These are phyloP conservation scores for Hypselothyrea guttata DNA, from an alignment of 2,888 invertebrate genomes.

Conservation along the genomic window DNA sequence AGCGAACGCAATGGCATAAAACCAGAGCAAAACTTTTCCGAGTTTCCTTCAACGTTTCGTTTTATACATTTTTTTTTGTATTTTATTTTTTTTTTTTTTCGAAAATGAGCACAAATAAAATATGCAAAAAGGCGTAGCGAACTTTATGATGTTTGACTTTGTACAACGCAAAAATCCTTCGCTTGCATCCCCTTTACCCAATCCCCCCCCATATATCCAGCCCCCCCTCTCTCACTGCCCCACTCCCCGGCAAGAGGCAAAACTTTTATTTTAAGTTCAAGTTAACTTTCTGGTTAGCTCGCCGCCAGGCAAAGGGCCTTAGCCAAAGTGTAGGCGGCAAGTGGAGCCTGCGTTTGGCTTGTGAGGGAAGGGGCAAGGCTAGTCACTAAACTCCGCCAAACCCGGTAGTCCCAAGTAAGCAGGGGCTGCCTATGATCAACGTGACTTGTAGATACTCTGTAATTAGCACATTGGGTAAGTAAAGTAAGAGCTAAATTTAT, in stretches of 20 bases:
- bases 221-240: not conserved
- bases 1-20: constrained; percentile 56
- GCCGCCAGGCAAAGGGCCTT: constrained; percentile 43
- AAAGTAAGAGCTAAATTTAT: too few species aligned
- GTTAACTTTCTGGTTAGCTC: constrained; percentile 77
- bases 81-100: constrained; percentile 16
- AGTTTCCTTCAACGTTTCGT: constrained; percentile 24
- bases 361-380: not conserved
- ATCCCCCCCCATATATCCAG: not conserved
- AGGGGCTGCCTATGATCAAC: too few species aligned
- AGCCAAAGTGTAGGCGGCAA: constrained; percentile 17
- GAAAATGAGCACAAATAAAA: constrained; percentile 75
- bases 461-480: too few species aligned
- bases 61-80: not conserved
- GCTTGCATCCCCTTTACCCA: not conserved
- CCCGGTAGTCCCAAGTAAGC: too few species aligned
- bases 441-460: too few species aligned
- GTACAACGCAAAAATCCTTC: constrained; percentile 51
- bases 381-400: constrained; percentile 5
- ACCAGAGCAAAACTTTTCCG: constrained; percentile 54
- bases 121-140: constrained; percentile 79
- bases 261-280: constrained; percentile 78
- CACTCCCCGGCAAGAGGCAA: constrained; percentile 44
- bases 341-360: too few species aligned
- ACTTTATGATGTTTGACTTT: constrained; percentile 79